A percentile compares a stretch with the other conserved stretches of the same genome.
Evolutionary conservation across 2,888 invertebrate species (phyloP).

Genomic region (Cancer borealis): DNA sequence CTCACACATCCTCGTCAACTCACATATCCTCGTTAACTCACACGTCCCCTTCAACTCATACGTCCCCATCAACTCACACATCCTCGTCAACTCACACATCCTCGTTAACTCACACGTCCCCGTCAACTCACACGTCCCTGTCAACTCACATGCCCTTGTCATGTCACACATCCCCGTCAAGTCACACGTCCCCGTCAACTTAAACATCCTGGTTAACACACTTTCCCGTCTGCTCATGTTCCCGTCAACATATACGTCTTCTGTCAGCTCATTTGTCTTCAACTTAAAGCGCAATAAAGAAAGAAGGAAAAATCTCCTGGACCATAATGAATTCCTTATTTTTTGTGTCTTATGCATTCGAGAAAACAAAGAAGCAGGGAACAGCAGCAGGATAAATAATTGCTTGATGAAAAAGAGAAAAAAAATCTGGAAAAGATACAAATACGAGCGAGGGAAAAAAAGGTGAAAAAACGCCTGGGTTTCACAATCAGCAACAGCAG

Average conservation of each 20-base stretch:
- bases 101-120: background rate
- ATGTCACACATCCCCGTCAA: background rate
- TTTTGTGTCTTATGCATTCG: background rate
- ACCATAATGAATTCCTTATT: background rate
- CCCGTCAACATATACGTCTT: background rate
- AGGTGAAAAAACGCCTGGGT: background rate
- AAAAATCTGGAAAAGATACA: background rate
- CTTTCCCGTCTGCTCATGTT: background rate
- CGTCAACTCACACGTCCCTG: background rate
- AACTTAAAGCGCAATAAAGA: background rate
- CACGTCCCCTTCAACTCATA: background rate
- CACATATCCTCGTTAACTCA: background rate
- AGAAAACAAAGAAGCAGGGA: background rate
- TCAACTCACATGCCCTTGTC: background rate
- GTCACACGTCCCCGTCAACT: background rate
- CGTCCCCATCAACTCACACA: background rate
- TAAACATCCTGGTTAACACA: background rate
- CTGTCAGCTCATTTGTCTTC: background rate
- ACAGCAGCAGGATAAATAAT: background rate
- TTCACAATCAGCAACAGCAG: slow-evolving; percentile 4
- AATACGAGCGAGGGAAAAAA: background rate
- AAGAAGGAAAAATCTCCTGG: background rate
- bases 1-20: background rate
- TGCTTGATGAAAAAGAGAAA: background rate
- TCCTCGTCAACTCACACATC: background rate